Base-by-base conservation (phyloP, 2,797 vertebrate species). In the Anabacerthia variegaticeps region DNA sequence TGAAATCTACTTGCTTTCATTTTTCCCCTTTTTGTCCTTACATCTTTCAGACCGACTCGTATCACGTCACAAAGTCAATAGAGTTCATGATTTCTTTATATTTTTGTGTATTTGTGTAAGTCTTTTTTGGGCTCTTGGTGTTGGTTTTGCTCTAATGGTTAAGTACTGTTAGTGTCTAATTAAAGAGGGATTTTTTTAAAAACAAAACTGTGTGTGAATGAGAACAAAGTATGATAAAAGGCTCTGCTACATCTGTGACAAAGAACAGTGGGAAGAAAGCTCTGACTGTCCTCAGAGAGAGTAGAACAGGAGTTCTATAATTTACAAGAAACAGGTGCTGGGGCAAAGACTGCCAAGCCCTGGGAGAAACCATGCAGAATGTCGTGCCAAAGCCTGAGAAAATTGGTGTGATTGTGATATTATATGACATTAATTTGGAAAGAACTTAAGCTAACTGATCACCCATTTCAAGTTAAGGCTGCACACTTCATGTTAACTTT, bases 201-300 rank as follows among this genome's bases (percentile, higher is more conserved):
- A 21, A 7, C 7, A 36, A 34, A 78, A 34, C 17, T 48, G 10
- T 1, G 6, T 58, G n/a, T 49, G 20, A 56, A 32, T n/a, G 44
- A 73, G 9, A 51, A 21, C 10, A 14, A 56, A 79, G 9, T 62
- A 28, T 51, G 66, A 30, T 34, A 44, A 63, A 89, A 92, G 9
- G 23, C 51, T 89, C 4, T 73, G 48, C 58, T 78, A 6, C 12
- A 9, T 41, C 26, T 0, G 0, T 76, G 55, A 30, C 18, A 39
- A 9, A 13, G 14, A 58, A 30, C 4, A 2, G 8, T 43, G 46
- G 39, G 28, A 81, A n/a, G 13, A 26, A 15, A 7, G 17, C 26
- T 83, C 52, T 85, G n/a, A 55, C 41, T 8, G 3, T 73, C 49
- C 32, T 14, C 4, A 0, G 48, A 73, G 36, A 55, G 54, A 68